Base-by-base conservation (phyloP, 2,113 vertebrate species). In the Jacana jacana region DNA sequence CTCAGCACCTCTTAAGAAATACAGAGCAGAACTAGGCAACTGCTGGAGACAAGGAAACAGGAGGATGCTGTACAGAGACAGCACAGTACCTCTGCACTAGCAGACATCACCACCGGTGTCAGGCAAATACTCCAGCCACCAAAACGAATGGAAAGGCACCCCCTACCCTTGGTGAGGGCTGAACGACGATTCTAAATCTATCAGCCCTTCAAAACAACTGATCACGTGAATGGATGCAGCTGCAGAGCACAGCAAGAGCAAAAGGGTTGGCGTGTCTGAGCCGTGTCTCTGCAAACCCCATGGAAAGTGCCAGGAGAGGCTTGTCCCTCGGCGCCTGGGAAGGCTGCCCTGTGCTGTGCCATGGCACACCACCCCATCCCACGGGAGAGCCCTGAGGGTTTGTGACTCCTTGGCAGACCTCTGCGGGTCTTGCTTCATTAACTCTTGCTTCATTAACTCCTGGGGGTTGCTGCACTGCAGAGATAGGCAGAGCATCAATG, bases 171-270 rank as follows among this genome's bases (percentile, higher is more conserved):
- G 39, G 11, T 9, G 28, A 82, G 28, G 4, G 25, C 71, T 33
- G 49, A 68, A 28, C 58, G 24, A 22, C 42, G 49, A 57, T 23
- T 40, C 61, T 24, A 22, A 15, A 27, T 18, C 0, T 1, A 6
- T 44, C 54, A 63, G 48, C 48, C 75, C 42, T 48, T 28, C 48
- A 10, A 2, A 60, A 18, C 48, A 33, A 3, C 30, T 4, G 17
- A 39, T 17, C 8, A 0, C 0, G 1, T 10, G 73, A 17, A 39
- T 1, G 27, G 88, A n/a, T 40, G 24, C 44, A 42, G 80, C 66
- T 40, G 66, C 58, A 81, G 55, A 55, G 83, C 54, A 52, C 12
- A 48, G 46, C 35, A 66, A 28, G 48, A 60, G 73, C 90, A 16
- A 17, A 35, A 11, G 24, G 35, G 39, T 54, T 86, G 46, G 39